Evolutionary conservation across 1,140 invertebrate genomes (phyloP), one percentile per base, ranked within the genome.

Genomic region (Psix sp.): DNA sequence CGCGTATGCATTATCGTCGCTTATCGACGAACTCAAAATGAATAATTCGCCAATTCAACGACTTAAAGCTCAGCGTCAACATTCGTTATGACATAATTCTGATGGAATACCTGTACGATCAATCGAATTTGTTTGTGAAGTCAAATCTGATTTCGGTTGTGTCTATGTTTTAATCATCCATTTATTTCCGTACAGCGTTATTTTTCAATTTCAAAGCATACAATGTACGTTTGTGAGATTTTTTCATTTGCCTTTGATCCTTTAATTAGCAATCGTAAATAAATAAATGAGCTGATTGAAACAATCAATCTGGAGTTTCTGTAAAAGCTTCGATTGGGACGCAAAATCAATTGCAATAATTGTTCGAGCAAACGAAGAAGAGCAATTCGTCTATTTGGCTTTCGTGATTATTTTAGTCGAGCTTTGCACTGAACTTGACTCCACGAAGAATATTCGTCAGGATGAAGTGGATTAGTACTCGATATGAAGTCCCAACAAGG

Each of bases 401-500:
- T 20, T 48, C 18, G 21, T 45, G 48, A 65, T 48, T 48, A 48
- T 45, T 54, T 33, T 3, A 21, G 4, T 46, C 29, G n/a, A 21
- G 10, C 16, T 38, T 16, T 1, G 18, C 10, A n/a, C 13, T 42
- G 29, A 18, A 29, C 15, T 38, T 52, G 45, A 54, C 38, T 38
- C 42, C 18, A 18, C 18, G 36, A 57, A 63, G 38, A 56, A 46
- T 51, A 51, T 51, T 57, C 36, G 45, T n/a, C 52, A 46, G 35
- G 45, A 66, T 66, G 49, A 78, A 75, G 68, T 67, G 70, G 76
- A 73, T 76, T 75, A 49, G 49, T 65, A 59, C 65, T 73, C 52
- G 43, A 77, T 68, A 67, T 59, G 59, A 73, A 60, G 66, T 73
- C 33, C 33, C 36, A 73, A 66, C 51, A 72, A 46, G 43, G 38